Conservation (phyloP, 2,797 vertebrate species). For the Trematocara caparti region DNA sequence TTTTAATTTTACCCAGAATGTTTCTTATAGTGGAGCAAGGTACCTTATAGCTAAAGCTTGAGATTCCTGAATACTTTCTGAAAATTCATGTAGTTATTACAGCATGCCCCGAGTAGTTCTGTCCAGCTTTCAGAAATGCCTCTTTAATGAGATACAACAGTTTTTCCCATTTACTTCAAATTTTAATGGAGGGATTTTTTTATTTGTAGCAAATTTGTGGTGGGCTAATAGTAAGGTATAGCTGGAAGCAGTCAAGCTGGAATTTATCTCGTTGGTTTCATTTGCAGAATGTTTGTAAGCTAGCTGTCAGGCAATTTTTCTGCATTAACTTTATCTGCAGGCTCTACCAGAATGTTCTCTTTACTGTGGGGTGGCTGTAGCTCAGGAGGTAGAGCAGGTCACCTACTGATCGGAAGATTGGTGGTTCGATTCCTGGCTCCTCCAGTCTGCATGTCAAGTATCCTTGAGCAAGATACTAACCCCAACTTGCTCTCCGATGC, state of each 20-base stretch:
- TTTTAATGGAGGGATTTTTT: not conserved
- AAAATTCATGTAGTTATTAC: not conserved
- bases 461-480: no score
- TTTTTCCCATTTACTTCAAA: not conserved
- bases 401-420: no score
- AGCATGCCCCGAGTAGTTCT: not conserved
- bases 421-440: no score
- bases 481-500: no score
- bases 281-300: not conserved
- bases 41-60: not conserved
- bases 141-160: not conserved
- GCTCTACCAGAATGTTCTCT: not conserved
- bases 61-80: not conserved
- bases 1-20: not conserved
- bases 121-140: not conserved
- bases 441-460: no score
- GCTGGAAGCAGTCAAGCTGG: not conserved
- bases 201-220: not conserved
- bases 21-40: not conserved
- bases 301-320: not conserved
- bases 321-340: not conserved
- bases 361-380: not conserved
- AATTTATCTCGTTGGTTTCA: not conserved
- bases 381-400: no score
- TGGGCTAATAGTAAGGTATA: not conserved